phyloP scores from a whole-genome alignment of 2,113 vertebrate genomes.

The Dolichotis patagonum region DNA sequence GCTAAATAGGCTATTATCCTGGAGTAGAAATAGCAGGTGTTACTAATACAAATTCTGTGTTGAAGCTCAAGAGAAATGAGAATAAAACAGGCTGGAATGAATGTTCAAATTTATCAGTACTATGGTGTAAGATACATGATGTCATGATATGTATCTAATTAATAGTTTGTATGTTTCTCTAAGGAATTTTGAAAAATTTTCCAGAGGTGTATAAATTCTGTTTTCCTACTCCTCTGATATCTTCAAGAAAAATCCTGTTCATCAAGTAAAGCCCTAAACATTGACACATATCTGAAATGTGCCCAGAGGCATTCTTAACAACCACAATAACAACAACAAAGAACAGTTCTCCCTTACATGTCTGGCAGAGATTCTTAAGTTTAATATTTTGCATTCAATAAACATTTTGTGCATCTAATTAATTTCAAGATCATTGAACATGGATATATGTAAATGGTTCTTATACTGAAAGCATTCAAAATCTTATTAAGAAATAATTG shows the following conservation, averaged over 20 bases:
- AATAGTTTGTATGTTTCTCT: slow-evolving; percentile 42
- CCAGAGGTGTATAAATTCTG: background rate
- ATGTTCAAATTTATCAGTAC: slow-evolving; percentile 9
- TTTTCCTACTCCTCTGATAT: background rate
- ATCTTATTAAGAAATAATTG: background rate
- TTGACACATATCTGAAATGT: background rate
- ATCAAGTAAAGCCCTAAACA: background rate
- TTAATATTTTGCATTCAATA: background rate
- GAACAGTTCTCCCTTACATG: background rate
- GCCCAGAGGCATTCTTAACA: background rate
- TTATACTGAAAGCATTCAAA: background rate
- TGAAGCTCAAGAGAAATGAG: slow-evolving; percentile 67
- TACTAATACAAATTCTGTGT: slow-evolving; percentile 60
- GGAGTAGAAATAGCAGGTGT: slow-evolving; percentile 62
- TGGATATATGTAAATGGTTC: background rate
- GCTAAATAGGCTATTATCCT: slow-evolving; percentile 65
- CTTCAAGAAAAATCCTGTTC: slow-evolving; percentile 15
- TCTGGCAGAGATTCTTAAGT: background rate
- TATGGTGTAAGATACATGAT: background rate
- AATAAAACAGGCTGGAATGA: slow-evolving; percentile 31
- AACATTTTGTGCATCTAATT: background rate
- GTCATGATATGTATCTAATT: slow-evolving; percentile 54
- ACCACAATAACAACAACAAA: background rate
- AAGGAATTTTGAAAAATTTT: slow-evolving; percentile 11
- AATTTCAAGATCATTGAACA: slow-evolving; percentile 26